Evolutionary conservation across 2,113 vertebrate genomes (phyloP).

Genomic region (Tragulus kanchil): DNA sequence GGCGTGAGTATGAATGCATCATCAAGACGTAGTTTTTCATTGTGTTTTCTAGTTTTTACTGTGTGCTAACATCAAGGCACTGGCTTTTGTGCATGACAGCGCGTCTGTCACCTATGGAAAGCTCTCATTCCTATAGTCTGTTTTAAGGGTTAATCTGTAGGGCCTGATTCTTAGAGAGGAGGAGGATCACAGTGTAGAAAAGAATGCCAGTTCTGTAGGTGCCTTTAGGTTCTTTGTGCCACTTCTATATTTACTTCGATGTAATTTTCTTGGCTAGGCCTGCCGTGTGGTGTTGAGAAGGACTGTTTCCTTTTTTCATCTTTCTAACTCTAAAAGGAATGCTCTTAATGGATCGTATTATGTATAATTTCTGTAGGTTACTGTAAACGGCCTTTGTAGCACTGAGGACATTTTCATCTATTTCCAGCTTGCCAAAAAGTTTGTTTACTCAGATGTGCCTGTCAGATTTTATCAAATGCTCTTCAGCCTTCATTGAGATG

Average conservation of each 20-base stretch:
- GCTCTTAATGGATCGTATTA: neutral
- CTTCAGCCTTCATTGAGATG: neutral
- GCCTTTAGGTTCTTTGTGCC: neutral
- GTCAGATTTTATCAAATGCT: conserved; percentile 12
- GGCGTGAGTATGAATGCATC: no score
- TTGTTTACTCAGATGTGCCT: neutral
- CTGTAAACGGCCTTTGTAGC: neutral
- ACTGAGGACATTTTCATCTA: neutral
- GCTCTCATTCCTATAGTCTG: neutral
- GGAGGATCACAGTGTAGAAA: neutral
- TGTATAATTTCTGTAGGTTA: neutral
- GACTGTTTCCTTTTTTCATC: neutral
- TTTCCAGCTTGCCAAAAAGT: neutral
- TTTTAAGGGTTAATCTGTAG: neutral
- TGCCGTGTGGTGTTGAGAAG: neutral
- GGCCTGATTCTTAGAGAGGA: neutral
- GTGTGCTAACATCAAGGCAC: neutral
- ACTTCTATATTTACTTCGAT: neutral
- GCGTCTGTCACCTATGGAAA: neutral
- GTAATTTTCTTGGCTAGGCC: neutral
- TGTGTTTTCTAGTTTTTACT: neutral
- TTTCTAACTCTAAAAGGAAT: neutral
- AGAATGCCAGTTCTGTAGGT: neutral
- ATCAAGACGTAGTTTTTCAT: neutral
- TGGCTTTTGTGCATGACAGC: neutral